A percentile compares a stretch with the other conserved stretches of the same genome.
These are phyloP conservation scores for Eciton burchellii DNA, from an alignment of 1,140 invertebrate species.

Conservation along the genomic window DNA sequence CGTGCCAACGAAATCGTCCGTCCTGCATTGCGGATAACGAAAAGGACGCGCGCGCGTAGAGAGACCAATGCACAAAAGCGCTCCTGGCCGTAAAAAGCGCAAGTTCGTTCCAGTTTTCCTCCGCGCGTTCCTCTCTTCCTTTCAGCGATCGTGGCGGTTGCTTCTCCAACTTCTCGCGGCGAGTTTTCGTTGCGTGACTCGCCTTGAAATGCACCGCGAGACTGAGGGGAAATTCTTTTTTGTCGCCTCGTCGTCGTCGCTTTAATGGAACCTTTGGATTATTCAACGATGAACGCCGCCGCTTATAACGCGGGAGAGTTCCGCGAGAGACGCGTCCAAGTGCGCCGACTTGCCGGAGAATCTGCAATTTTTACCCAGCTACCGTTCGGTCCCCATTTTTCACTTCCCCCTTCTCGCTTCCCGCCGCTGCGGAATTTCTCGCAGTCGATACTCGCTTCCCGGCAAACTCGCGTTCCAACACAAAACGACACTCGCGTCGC, in stretches of 20 bases:
- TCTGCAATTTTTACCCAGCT: slow-evolving; percentile 3
- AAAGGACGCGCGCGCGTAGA: slow-evolving; percentile 10
- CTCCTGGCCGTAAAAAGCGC: background rate
- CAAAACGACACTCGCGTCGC: slow-evolving; percentile 27
- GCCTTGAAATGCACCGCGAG: slow-evolving; percentile 67
- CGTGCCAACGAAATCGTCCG: slow-evolving; percentile 11
- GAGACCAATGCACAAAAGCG: background rate
- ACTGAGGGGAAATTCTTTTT: slow-evolving; percentile 63
- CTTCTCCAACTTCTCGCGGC: slow-evolving; percentile 35
- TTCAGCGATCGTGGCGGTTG: slow-evolving; percentile 24
- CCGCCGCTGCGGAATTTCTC: background rate
- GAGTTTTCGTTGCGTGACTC: slow-evolving; percentile 57
- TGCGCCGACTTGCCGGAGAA: slow-evolving; percentile 1
- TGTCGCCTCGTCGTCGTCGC: slow-evolving; percentile 51
- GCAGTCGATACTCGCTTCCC: background rate
- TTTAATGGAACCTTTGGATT: slow-evolving; percentile 57
- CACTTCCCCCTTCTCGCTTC: no score
- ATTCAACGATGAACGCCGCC: slow-evolving; percentile 47
- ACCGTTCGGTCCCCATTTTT: slow-evolving; percentile 17
- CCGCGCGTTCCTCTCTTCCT: slow-evolving; percentile 24
- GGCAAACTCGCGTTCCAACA: background rate
- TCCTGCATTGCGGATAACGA: slow-evolving; percentile 6
- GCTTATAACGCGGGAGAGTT: background rate
- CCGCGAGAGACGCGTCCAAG: slow-evolving; percentile 4
- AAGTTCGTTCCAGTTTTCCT: slow-evolving; percentile 44